Evolutionary conservation across 2,797 vertebrate species (phyloP), one percentile per base, ranked within the genome.

Genomic region (Limnodromus scolopaceus): DNA sequence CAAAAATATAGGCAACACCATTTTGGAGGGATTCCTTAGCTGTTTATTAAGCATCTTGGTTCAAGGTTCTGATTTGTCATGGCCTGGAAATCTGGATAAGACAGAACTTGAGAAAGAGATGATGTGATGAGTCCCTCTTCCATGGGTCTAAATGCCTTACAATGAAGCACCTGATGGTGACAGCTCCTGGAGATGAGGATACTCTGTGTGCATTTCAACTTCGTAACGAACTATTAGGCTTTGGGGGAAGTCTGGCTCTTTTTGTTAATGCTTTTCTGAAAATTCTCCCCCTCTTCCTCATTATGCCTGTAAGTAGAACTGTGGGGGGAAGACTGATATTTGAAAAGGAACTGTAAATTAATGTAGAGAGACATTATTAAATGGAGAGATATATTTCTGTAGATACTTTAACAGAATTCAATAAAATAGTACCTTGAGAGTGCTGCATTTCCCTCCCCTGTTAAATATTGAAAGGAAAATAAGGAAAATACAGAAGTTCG

Each of bases 111-210:
- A 60, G 53, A 25, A 45, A 43, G 22, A 68, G 15, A 19, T 38
- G 28, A 38, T 4, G n/a, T 32, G 54, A 18, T 0, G 6, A 16
- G 9, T 25, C n/a, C n/a, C 14, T 32, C 2, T 51, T 6, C 25
- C 10, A 1, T 2, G 36, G 57, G 39, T 74, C 36, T 49, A 6
- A 8, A 6, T 27, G 39, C n/a, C 51, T 74, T 15, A 45, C 51
- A 46, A 22, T 25, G 46, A 28, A 83, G 32, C 34, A 24, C 17
- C 30, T 70, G 77, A 28, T 60, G 53, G 54, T 58, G 38, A 58
- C n/a, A 19, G 51, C 1, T 76, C 53, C 41, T 51, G 65, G 24
- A 39, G 11, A 41, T 32, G 32, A 24, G 15, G 8, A 12, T 3
- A 3, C 15, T 39, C 11, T 45, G 39, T 14, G 1, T 2, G 39